Base-by-base conservation (phyloP, 2,797 vertebrate genomes). In the Takifugu rubripes region DNA sequence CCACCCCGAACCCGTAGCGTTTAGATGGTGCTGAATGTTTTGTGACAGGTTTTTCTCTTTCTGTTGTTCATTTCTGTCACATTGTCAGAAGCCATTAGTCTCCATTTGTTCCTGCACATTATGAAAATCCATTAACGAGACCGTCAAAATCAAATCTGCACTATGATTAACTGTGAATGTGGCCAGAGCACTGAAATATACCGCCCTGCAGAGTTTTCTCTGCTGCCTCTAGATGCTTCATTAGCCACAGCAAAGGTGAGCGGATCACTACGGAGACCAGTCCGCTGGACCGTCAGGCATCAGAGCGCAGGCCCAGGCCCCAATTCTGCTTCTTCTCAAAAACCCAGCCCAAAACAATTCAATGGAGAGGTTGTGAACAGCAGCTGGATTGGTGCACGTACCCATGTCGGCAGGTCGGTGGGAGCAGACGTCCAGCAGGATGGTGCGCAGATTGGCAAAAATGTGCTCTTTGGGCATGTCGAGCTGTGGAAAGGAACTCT, bases 401-500 rank as follows among this genome's bases (percentile, higher is more conserved):
- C 96, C 94, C 0, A 84, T 83, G 43, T 73, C 55, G 1, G 87
- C 56, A 0, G 94, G 92, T 69, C 90, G 93, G 60, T 91, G 89
- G 0, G 84, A 91, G 78, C 91, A 94, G 27, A 95, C 91, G 2
- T 98, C 95, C 0, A 59, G 54, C 69, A 96, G 61, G 57, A 98
- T 1, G 0, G 87, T 24, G 64, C 88, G 79, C 1, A 97, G 84
- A 80, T 98, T 99, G 64, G 88, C 86, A 1, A 90, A 4, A 75
- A 98, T 92, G 51, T 94, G 89, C 42, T 96, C 91, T 61, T 50
- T 79, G 12, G 93, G 81, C 94, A 98, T 95, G 84, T 97, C 87
- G 71, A 99, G 85, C 97, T 98, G 89, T 1, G 26, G 6, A 25
- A 2, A 46, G 24, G 21, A 49, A 50, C 36, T 25, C 3, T 6